Base-by-base conservation (phyloP, 2,888 invertebrate species). In the Lycocerus yunnanus region DNA sequence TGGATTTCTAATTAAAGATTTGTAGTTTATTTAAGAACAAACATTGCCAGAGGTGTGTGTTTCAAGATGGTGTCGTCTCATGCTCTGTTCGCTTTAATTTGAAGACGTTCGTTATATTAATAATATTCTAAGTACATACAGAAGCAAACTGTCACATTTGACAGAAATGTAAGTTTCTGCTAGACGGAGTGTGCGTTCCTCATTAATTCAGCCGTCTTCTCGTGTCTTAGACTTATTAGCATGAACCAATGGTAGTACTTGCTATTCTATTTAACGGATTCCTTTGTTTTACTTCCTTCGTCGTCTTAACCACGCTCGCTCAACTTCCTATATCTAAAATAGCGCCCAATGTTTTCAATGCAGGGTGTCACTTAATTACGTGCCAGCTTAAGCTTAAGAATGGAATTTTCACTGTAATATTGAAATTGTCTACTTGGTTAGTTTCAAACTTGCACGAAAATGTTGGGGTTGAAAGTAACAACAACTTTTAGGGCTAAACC, bases 121-220 rank as follows among this genome's bases (percentile, higher is more conserved):
- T 68, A 68, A 71, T 71, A 76, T 73, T 76, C 73, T 70, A 74
- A 76, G 73, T 76, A 76, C 63, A 76, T 63, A 63, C 76, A 73
- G 63, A 65, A 71, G 73, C 58, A 70, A 76, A 76, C 76, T 76
- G 76, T 76, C 76, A 76, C 76, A 76, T 73, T 76, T 76, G 76
- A 76, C 76, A 76, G 71, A 72, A 73, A 66, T 70, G 72, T 73
- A 76, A 63, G 73, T 76, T 76, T 76, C 76, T 74, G 76, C 76
- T 76, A 76, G 76, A 76, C 76, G 71, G 73, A 76, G 76, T 76
- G 76, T 76, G 78, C 78, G 81, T 77, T 83, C 84, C 84, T 85
- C 86, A 85, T 86, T 86, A 86, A 86, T 86, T 86, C 85, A 83
- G 83, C 83, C 85, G 83, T 85, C 85, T 85, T 84, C 83, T 83